Percentiles rank a stretch among this genome's conserved stretches.
Conservation (phyloP, 2,888 invertebrate species). For the Cerastoderma edule region DNA sequence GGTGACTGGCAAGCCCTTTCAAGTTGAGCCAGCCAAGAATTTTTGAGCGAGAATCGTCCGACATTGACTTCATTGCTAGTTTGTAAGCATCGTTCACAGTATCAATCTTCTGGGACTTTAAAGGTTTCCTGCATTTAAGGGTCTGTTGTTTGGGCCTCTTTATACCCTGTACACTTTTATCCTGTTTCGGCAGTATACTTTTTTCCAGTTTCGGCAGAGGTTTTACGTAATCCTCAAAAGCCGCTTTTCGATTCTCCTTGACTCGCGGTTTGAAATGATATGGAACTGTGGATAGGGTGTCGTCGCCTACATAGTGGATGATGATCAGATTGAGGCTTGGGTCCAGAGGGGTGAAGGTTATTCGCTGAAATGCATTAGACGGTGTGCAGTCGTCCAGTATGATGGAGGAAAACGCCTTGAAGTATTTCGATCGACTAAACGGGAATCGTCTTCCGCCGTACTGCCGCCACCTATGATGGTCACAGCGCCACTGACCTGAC, state of each 20-base stretch:
- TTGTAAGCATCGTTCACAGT: neutral
- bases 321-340: neutral
- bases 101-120: neutral
- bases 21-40: constrained; percentile 17
- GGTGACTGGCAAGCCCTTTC: constrained; percentile 20
- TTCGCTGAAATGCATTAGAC: constrained; percentile 15
- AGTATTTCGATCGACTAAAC: constrained; percentile 8
- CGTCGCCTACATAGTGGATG: constrained; percentile 28
- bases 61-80: neutral
- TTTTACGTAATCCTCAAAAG: constrained; percentile 22
- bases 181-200: neutral
- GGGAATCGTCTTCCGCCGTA: constrained; percentile 21
- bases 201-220: neutral
- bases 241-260: neutral
- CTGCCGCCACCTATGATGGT: constrained; percentile 29
- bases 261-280: constrained; percentile 10
- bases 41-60: neutral
- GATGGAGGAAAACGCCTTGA: constrained; percentile 26
- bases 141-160: neutral
- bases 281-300: constrained; percentile 23
- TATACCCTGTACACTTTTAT: neutral
- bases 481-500: constrained; percentile 23
- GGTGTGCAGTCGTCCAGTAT: neutral
- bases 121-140: neutral
- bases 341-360: constrained; percentile 16